Conservation (phyloP, 2,797 vertebrate species). For the Pangasius mekongensis region DNA sequence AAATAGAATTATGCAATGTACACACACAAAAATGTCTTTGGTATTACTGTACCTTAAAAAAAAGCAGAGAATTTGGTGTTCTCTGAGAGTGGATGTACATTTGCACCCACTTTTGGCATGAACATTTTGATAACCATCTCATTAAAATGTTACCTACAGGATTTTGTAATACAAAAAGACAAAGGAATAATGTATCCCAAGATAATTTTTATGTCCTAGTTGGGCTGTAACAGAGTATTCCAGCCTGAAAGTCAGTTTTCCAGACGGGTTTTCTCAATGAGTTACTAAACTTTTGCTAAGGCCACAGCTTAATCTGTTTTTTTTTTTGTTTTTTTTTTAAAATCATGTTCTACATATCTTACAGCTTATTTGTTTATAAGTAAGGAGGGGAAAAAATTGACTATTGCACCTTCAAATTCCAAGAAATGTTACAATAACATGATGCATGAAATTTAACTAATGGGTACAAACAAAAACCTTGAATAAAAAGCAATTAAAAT, state of each 20-base stretch:
- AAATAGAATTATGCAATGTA: conserved; percentile 4
- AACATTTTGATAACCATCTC: neutral
- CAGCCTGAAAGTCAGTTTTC: neutral
- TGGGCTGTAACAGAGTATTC: conserved; percentile 6
- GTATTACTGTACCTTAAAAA: neutral
- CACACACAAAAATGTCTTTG: neutral
- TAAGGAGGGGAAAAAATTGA: neutral
- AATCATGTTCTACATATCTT: neutral
- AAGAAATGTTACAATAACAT: neutral
- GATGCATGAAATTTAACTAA: neutral
- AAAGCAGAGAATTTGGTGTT: neutral
- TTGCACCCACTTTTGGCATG: neutral
- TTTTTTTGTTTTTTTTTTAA: neutral
- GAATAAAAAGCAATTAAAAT: neutral
- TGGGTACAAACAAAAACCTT: neutral
- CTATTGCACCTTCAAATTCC: neutral
- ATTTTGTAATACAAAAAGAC: neutral
- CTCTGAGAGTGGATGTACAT: neutral
- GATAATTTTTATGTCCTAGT: neutral
- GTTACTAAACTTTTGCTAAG: neutral
- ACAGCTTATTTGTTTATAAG: neutral
- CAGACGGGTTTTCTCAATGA: neutral
- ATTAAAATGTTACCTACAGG: neutral
- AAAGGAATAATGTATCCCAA: neutral
- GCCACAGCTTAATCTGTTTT: neutral